Conservation (phyloP, 2,797 vertebrate species). For the Squalus acanthias region DNA sequence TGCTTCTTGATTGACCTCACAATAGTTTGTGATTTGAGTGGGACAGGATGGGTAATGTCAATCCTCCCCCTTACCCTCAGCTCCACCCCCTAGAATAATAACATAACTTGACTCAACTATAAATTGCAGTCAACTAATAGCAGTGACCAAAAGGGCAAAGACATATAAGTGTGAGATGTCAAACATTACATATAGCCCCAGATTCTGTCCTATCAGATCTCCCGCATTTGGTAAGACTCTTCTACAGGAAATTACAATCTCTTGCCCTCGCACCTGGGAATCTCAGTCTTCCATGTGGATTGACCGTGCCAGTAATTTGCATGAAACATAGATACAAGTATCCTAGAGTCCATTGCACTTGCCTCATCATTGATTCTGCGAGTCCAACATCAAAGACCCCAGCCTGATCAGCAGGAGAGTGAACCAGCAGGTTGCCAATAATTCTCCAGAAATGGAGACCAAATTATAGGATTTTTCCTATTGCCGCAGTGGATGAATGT, state of each 20-base stretch:
- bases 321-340: too few species aligned
- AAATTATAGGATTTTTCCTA: too few species aligned
- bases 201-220: not conserved
- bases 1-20: not conserved
- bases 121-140: not conserved
- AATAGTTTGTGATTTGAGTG: not conserved
- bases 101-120: not conserved
- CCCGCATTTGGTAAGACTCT: not conserved
- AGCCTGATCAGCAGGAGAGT: too few species aligned
- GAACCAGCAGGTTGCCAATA: too few species aligned
- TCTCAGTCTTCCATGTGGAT: not conserved
- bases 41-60: not conserved
- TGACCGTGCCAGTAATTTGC: too few species aligned
- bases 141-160: not conserved
- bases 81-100: not conserved
- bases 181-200: not conserved
- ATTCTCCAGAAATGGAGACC: too few species aligned
- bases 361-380: too few species aligned
- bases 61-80: not conserved
- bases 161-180: too few species aligned
- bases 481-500: too few species aligned
- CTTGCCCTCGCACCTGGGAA: not conserved
- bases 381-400: too few species aligned
- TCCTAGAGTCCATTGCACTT: too few species aligned
- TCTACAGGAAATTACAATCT: not conserved